Evolutionary conservation across 2,888 invertebrate species (phyloP).

Genomic region (Apodemia mormo): DNA sequence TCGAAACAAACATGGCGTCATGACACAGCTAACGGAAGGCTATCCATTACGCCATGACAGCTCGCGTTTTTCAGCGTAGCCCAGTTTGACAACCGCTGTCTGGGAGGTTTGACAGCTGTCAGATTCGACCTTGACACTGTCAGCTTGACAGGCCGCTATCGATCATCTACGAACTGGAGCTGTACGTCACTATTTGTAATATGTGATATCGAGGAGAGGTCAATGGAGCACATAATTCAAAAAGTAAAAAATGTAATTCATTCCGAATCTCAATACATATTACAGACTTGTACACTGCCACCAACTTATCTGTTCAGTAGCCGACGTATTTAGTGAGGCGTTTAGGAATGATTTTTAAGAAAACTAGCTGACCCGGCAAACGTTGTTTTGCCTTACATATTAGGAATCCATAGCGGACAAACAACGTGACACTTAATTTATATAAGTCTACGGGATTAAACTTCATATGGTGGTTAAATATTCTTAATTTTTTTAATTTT

Average conservation of each 20-base stretch:
- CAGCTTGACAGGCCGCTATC: constrained; percentile 56
- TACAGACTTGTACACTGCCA: background rate
- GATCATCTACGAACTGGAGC: constrained; percentile 48
- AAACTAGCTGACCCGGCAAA: too few relatives aligned
- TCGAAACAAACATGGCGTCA: constrained; percentile 53
- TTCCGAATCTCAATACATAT: background rate
- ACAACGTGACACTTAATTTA: too few relatives aligned
- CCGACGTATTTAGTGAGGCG: too few relatives aligned
- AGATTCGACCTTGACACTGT: constrained; percentile 65
- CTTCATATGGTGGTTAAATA: too few relatives aligned
- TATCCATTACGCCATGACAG: constrained; percentile 73
- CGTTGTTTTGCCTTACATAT: too few relatives aligned
- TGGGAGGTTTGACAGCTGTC: constrained; percentile 55
- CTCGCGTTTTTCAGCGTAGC: constrained; percentile 64
- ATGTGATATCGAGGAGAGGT: constrained; percentile 32
- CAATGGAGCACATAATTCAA: constrained; percentile 30
- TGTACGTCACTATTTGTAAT: constrained; percentile 39
- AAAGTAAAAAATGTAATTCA: constrained; percentile 17
- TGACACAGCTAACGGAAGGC: constrained; percentile 50
- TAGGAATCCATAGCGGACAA: too few relatives aligned
- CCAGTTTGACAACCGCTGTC: constrained; percentile 54
- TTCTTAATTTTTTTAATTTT: too few relatives aligned
- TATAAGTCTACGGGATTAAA: too few relatives aligned
- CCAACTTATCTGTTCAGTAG: background rate
- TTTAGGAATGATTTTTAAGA: too few relatives aligned